Conservation (phyloP, 2,888 invertebrate genomes). For the Megalurothrips usitatus region DNA sequence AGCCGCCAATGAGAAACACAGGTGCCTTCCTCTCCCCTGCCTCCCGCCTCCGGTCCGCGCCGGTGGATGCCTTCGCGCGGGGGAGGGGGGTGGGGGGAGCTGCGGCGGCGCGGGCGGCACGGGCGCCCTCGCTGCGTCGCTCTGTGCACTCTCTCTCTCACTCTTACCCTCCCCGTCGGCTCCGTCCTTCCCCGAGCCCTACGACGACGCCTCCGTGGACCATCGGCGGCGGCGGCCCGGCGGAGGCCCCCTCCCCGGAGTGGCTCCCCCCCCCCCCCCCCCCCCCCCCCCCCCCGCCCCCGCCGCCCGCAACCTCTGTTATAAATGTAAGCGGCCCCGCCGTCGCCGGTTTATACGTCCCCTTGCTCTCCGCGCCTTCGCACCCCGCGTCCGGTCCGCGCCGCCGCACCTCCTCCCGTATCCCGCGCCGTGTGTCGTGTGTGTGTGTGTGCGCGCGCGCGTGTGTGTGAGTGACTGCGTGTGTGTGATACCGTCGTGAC, state of each 20-base stretch:
- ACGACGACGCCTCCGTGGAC: neutral
- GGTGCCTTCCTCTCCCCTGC: neutral
- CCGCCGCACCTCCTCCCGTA: neutral
- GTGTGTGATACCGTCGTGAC: neutral
- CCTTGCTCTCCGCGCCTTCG: neutral
- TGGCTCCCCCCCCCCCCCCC: neutral
- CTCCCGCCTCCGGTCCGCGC: neutral
- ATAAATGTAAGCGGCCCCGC: neutral
- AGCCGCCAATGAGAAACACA: neutral
- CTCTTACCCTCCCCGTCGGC: neutral
- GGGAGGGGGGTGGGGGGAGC: too few relatives aligned
- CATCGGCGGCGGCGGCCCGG: neutral
- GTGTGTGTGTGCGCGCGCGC: neutral
- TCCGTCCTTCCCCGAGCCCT: neutral
- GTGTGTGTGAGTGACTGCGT: too few relatives aligned
- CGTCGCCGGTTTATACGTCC: slow-evolving; percentile 5
- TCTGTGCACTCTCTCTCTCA: neutral
- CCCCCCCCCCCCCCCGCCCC: neutral
- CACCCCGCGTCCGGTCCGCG: neutral
- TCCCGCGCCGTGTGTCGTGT: neutral
- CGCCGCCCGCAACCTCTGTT: slow-evolving; percentile 5
- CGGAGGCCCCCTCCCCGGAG: neutral
- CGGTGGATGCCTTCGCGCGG: too few relatives aligned
- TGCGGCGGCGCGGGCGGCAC: too few relatives aligned
- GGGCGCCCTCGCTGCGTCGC: too few relatives aligned